These are phyloP conservation scores for Poeciliopsis turneri DNA, from an alignment of 2,797 vertebrate genomes.

Conservation along the genomic window DNA sequence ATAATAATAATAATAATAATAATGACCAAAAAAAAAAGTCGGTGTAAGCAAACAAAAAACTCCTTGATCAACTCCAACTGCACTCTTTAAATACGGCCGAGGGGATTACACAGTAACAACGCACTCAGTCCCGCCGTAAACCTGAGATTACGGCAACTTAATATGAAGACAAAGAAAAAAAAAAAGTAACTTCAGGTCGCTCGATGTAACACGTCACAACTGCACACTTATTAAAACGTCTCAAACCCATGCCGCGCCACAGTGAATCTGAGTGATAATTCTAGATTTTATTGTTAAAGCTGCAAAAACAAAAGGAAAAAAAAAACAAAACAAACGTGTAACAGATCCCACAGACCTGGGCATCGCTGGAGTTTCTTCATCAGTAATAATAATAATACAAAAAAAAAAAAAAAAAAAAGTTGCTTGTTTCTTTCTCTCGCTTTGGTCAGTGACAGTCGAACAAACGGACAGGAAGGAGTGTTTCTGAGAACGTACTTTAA, in stretches of 20 bases:
- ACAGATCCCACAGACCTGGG: slow-evolving; percentile 50
- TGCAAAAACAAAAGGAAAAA: slow-evolving; percentile 7
- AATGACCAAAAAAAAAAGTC: background rate
- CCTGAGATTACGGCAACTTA: background rate
- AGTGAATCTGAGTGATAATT: slow-evolving; percentile 22
- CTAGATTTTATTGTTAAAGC: slow-evolving; percentile 23
- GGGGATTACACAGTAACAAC: slow-evolving; percentile 10
- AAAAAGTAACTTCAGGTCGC: slow-evolving; percentile 49
- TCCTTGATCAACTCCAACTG: slow-evolving; percentile 21
- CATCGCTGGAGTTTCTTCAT: slow-evolving; percentile 70
- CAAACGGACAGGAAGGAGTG: slow-evolving; percentile 37
- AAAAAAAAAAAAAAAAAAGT: slow-evolving; percentile 32
- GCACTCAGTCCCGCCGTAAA: background rate
- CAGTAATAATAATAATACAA: no score
- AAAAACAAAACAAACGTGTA: slow-evolving; percentile 45
- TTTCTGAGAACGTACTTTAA: slow-evolving; percentile 41
- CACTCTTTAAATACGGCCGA: background rate
- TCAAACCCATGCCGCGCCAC: slow-evolving; percentile 73
- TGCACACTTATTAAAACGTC: slow-evolving; percentile 68
- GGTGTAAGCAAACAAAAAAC: slow-evolving; percentile 30
- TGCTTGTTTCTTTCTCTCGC: slow-evolving; percentile 53
- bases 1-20: slow-evolving; percentile 10
- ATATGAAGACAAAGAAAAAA: background rate
- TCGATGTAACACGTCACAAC: slow-evolving; percentile 65
- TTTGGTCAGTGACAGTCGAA: slow-evolving; percentile 81